phyloP scores from a whole-genome alignment of 2,888 invertebrate species.

The Idaea biselata region DNA sequence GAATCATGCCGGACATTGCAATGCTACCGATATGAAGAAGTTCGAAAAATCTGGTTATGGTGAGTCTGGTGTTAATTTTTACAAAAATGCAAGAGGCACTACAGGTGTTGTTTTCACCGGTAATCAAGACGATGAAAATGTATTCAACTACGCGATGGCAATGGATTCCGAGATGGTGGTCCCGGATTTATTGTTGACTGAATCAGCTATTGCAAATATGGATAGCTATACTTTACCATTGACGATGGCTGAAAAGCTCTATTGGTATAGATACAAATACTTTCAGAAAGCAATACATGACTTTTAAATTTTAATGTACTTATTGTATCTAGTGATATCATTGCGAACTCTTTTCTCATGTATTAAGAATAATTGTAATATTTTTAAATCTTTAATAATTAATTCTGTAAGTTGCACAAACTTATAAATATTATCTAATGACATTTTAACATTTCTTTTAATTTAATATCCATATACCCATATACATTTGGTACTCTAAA shows the following conservation, averaged over 20 bases:
- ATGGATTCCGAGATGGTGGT: background rate
- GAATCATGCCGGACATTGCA: background rate
- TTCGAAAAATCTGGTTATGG: background rate
- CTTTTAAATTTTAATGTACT: background rate
- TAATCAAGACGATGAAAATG: background rate
- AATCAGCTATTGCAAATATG: background rate
- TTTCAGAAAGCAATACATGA: background rate
- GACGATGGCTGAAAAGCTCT: background rate
- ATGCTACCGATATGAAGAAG: background rate
- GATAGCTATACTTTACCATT: background rate
- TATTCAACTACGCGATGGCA: background rate
- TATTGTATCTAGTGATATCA: background rate
- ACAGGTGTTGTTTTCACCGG: background rate
- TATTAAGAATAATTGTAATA: background rate
- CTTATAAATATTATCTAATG: background rate
- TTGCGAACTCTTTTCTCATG: background rate
- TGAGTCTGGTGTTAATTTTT: background rate
- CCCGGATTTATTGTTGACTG: background rate
- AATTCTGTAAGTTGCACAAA: background rate
- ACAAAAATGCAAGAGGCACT: background rate
- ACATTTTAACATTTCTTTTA: background rate
- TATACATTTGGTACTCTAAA: too few relatives aligned
- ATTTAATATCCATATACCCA: background rate
- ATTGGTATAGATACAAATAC: background rate
- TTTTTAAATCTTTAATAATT: background rate